These are phyloP conservation scores for Nycticebus coucang DNA, from an alignment of 2,113 vertebrate species.

Conservation along the genomic window DNA sequence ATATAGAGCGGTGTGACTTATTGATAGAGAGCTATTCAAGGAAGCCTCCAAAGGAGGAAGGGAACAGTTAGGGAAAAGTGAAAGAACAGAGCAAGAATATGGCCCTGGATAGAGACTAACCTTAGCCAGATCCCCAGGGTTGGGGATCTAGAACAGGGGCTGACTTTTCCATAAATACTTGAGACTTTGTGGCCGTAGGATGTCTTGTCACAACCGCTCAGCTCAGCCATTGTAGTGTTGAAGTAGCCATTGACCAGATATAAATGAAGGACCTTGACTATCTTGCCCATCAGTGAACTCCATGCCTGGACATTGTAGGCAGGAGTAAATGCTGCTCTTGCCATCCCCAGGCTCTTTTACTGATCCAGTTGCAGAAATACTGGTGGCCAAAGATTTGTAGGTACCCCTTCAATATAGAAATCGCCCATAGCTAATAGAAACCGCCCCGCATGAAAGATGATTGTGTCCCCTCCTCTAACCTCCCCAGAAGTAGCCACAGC, in stretches of 20 bases:
- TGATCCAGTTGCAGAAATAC: background rate
- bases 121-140: background rate
- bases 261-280: background rate
- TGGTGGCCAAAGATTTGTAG: background rate
- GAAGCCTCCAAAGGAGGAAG: background rate
- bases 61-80: background rate
- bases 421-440: background rate
- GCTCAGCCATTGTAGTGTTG: background rate
- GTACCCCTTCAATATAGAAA: background rate
- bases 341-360: fast-evolving
- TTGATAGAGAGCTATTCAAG: background rate
- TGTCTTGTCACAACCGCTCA: background rate
- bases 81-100: background rate
- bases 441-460: background rate
- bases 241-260: background rate
- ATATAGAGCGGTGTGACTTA: no score
- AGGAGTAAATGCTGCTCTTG: background rate
- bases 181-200: background rate
- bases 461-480: background rate
- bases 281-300: background rate
- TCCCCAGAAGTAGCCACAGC: background rate
- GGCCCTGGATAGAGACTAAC: background rate
- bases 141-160: background rate
- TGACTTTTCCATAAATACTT: background rate
- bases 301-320: fast-evolving